A percentile compares a stretch with the other conserved stretches of the same genome.
phyloP scores from a whole-genome alignment of 2,888 invertebrate species.

The Ophioninae sp. region DNA sequence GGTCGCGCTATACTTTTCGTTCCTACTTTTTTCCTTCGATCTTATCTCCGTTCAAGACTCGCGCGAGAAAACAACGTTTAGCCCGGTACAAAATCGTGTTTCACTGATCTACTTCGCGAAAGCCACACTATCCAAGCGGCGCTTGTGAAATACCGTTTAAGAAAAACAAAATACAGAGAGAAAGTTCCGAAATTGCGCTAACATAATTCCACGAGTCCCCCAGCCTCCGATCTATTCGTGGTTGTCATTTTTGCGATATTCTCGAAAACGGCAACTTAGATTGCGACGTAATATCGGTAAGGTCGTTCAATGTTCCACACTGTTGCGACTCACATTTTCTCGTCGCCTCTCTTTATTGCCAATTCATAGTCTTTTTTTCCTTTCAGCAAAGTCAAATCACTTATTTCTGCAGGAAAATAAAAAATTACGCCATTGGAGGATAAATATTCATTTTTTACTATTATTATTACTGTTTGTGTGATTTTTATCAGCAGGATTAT shows the following conservation, averaged over 20 bases:
- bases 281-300: slow-evolving; percentile 8
- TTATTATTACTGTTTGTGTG: neutral
- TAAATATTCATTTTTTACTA: neutral
- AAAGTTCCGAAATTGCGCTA: neutral
- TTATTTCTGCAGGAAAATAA: neutral
- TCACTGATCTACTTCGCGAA: neutral
- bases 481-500: neutral
- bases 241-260: neutral
- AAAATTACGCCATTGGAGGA: neutral
- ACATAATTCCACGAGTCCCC: neutral
- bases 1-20: neutral
- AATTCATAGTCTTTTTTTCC: neutral
- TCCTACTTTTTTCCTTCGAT: neutral
- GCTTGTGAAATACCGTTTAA: slow-evolving; percentile 1
- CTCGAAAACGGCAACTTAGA: neutral
- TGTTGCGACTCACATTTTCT: neutral
- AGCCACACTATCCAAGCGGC: neutral
- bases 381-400: neutral
- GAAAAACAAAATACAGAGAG: neutral
- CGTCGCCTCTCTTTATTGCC: neutral
- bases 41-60: neutral
- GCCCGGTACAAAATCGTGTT: neutral
- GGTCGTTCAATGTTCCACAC: neutral
- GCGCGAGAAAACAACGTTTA: neutral
- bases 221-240: neutral